Conservation (phyloP, 2,797 vertebrate genomes). For the Siniperca obscura region DNA sequence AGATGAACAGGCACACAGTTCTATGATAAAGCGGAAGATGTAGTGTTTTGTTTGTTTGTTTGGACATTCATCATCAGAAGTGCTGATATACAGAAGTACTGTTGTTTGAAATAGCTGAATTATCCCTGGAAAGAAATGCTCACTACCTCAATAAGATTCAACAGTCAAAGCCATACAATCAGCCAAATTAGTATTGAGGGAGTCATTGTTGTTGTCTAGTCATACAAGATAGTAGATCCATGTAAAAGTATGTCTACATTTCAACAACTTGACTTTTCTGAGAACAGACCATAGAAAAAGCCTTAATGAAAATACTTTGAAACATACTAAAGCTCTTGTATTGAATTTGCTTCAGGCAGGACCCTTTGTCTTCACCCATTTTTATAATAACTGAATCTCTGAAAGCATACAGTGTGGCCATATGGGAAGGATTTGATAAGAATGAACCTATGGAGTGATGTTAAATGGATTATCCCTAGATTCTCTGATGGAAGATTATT, state of each 20-base stretch:
- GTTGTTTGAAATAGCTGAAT: background rate
- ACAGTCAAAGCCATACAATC: background rate
- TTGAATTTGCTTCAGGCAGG: conserved; percentile 25
- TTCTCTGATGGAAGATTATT: conserved; percentile 74
- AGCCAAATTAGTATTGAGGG: conserved; percentile 14
- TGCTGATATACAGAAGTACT: no score
- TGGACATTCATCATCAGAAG: background rate
- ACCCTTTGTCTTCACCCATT: conserved; percentile 18
- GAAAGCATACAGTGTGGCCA: conserved; percentile 45
- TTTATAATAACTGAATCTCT: conserved; percentile 43
- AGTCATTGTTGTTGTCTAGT: conserved; percentile 23
- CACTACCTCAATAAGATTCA: conserved; percentile 6
- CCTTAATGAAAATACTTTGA: conserved; percentile 26
- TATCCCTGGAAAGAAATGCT: conserved; percentile 23
- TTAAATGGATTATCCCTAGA: conserved; percentile 70
- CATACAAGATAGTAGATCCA: conserved; percentile 15
- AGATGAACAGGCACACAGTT: background rate
- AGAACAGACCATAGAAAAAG: background rate
- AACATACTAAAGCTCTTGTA: conserved; percentile 25
- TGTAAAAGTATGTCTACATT: conserved; percentile 22
- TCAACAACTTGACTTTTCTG: conserved; percentile 24
- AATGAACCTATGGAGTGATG: conserved; percentile 53
- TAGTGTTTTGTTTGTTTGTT: background rate
- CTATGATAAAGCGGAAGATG: background rate
- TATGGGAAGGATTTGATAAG: conserved; percentile 67